These are phyloP conservation scores for Nyctibius bracteatus DNA, from an alignment of 2,113 vertebrate species.

Conservation along the genomic window DNA sequence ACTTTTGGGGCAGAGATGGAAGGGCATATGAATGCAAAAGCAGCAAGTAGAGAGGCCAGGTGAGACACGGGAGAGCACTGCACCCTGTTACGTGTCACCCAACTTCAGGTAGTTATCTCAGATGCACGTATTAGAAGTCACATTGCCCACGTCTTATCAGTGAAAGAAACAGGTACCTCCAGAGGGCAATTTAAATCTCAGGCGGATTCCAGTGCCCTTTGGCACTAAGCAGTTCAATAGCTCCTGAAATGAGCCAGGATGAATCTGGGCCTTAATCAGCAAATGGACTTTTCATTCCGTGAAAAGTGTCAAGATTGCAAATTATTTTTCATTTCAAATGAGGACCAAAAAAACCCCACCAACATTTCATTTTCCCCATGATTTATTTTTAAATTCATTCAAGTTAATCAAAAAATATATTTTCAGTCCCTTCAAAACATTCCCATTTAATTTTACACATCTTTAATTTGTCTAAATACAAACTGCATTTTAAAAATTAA, in stretches of 20 bases:
- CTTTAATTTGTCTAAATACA: constrained; percentile 12
- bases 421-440: constrained; percentile 31
- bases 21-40: neutral
- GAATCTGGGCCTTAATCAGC: constrained; percentile 51
- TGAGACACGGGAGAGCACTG: neutral
- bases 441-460: constrained; percentile 42
- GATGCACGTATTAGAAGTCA: neutral
- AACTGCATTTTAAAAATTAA: constrained; percentile 55
- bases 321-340: constrained; percentile 58
- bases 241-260: constrained; percentile 36
- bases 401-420: constrained; percentile 45
- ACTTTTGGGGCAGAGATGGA: neutral
- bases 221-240: constrained; percentile 38
- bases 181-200: constrained; percentile 32
- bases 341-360: neutral
- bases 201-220: constrained; percentile 59
- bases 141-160: neutral
- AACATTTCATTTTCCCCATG: constrained; percentile 25
- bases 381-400: constrained; percentile 55
- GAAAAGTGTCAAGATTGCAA: constrained; percentile 61
- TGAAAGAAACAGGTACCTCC: constrained; percentile 24
- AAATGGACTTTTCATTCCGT: constrained; percentile 60
- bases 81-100: neutral
- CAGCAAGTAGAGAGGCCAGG: accelerated
- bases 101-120: neutral